Evolutionary conservation across 2,888 invertebrate species (phyloP).

Genomic region (Drosophila cracens): DNA sequence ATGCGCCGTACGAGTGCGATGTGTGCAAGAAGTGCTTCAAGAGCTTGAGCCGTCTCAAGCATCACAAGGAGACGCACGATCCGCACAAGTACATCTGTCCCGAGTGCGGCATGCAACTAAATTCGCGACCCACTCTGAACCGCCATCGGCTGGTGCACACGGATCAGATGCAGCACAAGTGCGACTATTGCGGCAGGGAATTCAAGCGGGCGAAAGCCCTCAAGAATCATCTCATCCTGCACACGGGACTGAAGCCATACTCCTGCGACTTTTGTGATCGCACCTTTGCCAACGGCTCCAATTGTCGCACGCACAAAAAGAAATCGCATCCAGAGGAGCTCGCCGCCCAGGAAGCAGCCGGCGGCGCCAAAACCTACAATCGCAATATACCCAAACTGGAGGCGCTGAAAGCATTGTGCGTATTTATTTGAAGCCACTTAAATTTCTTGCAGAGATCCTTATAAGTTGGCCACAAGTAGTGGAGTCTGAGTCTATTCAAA

Average conservation of each 20-base stretch:
- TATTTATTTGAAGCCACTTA: not conserved
- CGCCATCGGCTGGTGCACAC: constrained; percentile 83
- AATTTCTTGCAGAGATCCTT: not conserved
- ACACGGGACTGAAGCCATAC: constrained; percentile 84
- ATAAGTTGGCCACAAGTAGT: not conserved
- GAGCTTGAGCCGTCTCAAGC: constrained; percentile 79
- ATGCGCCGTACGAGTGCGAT: constrained; percentile 85
- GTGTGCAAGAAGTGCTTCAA: constrained; percentile 85
- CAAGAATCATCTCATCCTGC: constrained; percentile 84
- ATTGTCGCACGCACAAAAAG: constrained; percentile 85
- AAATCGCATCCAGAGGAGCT: constrained; percentile 84
- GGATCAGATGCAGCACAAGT: constrained; percentile 83
- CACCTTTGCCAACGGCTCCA: constrained; percentile 85
- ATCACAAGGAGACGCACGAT: constrained; percentile 82
- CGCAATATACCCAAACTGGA: constrained; percentile 84
- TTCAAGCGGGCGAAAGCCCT: constrained; percentile 85
- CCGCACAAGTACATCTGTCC: constrained; percentile 83
- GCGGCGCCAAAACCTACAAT: constrained; percentile 78
- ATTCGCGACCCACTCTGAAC: constrained; percentile 80
- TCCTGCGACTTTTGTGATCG: constrained; percentile 85
- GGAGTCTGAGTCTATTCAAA: not conserved
- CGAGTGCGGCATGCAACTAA: constrained; percentile 81
- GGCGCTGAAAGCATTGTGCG: constrained; percentile 83
- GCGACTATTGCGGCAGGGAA: constrained; percentile 83
- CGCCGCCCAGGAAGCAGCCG: constrained; percentile 84